These are phyloP conservation scores for Barypeithes pellucidus DNA, from an alignment of 2,888 invertebrate species.

Conservation along the genomic window DNA sequence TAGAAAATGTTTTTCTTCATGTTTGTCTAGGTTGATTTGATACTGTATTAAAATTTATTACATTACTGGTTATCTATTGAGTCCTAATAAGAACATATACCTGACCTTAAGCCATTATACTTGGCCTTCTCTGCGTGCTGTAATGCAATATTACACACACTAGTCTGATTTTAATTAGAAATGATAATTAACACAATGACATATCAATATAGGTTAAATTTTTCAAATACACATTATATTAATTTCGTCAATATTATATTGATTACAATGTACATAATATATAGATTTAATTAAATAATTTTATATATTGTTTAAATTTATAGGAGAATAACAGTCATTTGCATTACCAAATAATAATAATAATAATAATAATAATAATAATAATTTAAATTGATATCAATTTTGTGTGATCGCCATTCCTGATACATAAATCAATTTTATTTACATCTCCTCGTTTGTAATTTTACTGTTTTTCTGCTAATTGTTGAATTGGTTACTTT, in stretches of 20 bases:
- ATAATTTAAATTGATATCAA: constrained; percentile 29
- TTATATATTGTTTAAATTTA: constrained; percentile 40
- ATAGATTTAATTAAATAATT: constrained; percentile 40
- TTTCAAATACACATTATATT: constrained; percentile 8
- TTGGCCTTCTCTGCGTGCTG: too few relatives aligned
- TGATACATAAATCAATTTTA: background rate
- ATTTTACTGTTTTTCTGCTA: too few relatives aligned
- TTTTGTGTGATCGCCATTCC: constrained; percentile 18
- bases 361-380: too few relatives aligned
- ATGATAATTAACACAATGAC: background rate
- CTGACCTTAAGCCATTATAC: too few relatives aligned
- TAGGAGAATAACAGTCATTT: constrained; percentile 32
- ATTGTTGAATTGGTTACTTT: too few relatives aligned
- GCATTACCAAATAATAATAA: constrained; percentile 32
- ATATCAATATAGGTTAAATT: constrained; percentile 14
- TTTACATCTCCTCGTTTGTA: too few relatives aligned
- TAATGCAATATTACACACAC: too few relatives aligned
- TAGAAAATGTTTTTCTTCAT: too few relatives aligned
- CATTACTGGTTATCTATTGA: too few relatives aligned
- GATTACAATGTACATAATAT: constrained; percentile 22
- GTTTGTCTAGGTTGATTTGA: too few relatives aligned
- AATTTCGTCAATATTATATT: constrained; percentile 24
- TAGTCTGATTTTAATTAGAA: background rate
- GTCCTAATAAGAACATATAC: too few relatives aligned
- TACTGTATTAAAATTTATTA: too few relatives aligned